Base-by-base conservation (phyloP, 2,113 vertebrate genomes). In the Leiothrix lutea region DNA sequence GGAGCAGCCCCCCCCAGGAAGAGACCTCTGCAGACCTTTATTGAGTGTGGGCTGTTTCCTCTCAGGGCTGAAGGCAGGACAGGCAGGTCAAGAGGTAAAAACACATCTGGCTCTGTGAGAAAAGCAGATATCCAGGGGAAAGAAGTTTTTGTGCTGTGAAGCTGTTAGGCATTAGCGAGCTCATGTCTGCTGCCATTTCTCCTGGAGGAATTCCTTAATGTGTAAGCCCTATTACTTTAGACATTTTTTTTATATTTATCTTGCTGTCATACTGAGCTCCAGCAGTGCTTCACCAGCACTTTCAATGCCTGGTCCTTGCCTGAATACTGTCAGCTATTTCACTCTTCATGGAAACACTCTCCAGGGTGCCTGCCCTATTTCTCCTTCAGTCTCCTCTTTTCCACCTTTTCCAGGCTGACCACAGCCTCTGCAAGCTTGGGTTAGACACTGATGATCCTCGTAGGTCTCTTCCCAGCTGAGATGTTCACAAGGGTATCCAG, bases 291-390 rank as follows among this genome's bases (percentile, higher is more conserved):
- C 57, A 38, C 6, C 25, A 38, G 21, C 10, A 9, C 40, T 53
- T 71, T 74, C 38, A 71, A 2, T 0, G 0, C 8, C 65, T 5
- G 2, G 10, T 65, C 38, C 48, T 90, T 1, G 0, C 31, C 33
- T 62, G 50, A 86, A 29, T n/a, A 28, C 45, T n/a, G 4, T 14
- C 1, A 4, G 15, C 25, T 72, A 1, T 47, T 53, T 31, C 28
- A 23, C 6, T 57, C 5, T 33, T 65, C 12, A 14, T 88, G 33
- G 35, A 47, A 44, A 66, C 23, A 11, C 8, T 54, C 22, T 67
- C 38, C 44, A 79, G 40, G 31, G 12, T 78, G 4, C 12, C 19
- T 83, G 50, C 18, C 18, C 48, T 42, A 5, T 22, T 71, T 70
- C 60, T 71, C 36, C 50, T 85, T 54, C 56, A 50, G 18, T 17